These are phyloP conservation scores for Heliconius erato DNA, from an alignment of 2,888 invertebrate genomes.

Conservation along the genomic window DNA sequence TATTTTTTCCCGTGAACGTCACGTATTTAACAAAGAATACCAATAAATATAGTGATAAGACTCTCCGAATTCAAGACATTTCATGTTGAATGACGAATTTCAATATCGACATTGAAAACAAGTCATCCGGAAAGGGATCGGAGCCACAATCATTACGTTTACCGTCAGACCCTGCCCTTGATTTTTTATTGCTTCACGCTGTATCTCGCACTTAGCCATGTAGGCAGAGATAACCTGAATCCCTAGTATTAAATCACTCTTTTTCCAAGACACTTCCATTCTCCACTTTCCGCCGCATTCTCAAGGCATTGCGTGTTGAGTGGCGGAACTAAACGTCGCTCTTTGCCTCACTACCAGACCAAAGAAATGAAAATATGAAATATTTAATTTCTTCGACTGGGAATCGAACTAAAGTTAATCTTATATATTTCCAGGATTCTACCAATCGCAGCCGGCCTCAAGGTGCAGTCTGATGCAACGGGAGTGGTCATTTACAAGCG, in stretches of 20 bases:
- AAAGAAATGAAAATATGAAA: not conserved
- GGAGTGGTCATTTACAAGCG: slow-evolving; percentile 63
- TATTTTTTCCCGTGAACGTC: not conserved
- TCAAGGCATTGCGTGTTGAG: too few species aligned
- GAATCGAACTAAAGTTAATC: not conserved
- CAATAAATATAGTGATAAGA: not conserved
- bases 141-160: too few species aligned
- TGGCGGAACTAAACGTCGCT: too few species aligned
- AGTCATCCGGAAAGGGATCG: too few species aligned
- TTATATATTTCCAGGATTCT: slow-evolving; percentile 59
- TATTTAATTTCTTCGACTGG: not conserved
- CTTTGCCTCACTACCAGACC: too few species aligned
- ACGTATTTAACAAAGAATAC: not conserved
- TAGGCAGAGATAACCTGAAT: not conserved
- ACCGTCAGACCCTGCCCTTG: too few species aligned
- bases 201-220: not conserved
- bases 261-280: not conserved
- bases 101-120: too few species aligned
- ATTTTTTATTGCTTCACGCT: not conserved
- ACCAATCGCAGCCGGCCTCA: slow-evolving; percentile 58
- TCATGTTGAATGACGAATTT: too few species aligned
- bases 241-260: not conserved
- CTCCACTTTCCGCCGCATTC: too few species aligned
- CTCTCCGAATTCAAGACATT: too few species aligned
- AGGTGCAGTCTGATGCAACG: slow-evolving; percentile 60